Evolutionary conservation across 2,113 vertebrate genomes (phyloP).

Genomic region (Rhagologus leucostigma): DNA sequence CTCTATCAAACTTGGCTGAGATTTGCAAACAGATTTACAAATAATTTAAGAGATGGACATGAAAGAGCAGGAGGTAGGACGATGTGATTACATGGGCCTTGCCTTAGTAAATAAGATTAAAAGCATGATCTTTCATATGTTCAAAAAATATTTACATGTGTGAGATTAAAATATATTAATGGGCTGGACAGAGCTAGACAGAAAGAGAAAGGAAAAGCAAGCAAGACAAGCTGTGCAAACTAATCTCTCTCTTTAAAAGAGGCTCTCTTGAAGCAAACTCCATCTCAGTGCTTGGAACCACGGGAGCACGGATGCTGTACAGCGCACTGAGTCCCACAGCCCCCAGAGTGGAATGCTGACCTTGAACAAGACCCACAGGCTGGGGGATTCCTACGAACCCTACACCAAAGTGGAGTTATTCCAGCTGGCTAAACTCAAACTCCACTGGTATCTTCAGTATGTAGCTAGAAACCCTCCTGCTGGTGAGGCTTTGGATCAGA

Average conservation of each 20-base stretch:
- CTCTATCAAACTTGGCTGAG: background rate
- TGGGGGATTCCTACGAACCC: background rate
- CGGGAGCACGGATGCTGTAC: rapidly evolving
- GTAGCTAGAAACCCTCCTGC: background rate
- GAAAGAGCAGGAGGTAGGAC: background rate
- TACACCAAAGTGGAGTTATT: background rate
- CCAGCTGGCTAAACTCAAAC: background rate
- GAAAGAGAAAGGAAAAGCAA: background rate
- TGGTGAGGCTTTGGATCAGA: background rate
- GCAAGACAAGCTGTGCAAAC: background rate
- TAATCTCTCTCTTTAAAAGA: background rate
- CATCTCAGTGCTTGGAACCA: background rate
- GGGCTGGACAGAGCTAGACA: background rate
- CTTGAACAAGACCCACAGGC: background rate
- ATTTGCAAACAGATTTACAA: background rate
- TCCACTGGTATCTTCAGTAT: background rate
- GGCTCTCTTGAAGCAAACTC: background rate
- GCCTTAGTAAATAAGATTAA: background rate
- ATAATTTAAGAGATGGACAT: background rate
- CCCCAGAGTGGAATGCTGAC: background rate
- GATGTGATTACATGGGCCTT: background rate
- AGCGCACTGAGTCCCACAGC: background rate
- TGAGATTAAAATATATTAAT: background rate
- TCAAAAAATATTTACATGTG: background rate
- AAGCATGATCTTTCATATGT: background rate